Conservation (phyloP, 2,888 invertebrate genomes). For the Diadegma fenestrale region DNA sequence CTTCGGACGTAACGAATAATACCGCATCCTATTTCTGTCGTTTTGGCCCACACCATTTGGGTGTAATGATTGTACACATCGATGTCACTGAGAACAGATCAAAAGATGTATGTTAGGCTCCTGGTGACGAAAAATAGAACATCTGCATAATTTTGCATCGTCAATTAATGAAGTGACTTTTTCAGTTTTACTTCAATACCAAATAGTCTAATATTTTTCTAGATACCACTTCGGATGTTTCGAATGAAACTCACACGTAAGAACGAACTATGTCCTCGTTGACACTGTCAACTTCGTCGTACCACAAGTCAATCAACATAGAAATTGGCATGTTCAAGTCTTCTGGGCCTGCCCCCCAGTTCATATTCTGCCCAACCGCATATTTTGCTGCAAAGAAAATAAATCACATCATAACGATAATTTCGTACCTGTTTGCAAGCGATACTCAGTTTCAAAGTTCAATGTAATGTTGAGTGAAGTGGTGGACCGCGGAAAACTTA, state of each 20-base stretch:
- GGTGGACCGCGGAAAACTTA: conserved; percentile 54
- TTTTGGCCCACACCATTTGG: conserved; percentile 86
- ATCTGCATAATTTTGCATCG: background rate
- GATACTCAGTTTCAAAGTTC: background rate
- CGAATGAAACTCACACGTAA: no score
- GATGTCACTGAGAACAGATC: conserved; percentile 59
- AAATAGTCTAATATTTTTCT: no score
- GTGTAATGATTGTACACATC: conserved; percentile 81
- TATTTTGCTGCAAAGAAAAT: conserved; percentile 44
- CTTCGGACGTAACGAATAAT: conserved; percentile 79
- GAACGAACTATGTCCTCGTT: background rate
- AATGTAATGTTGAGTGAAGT: background rate
- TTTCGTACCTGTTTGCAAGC: background rate
- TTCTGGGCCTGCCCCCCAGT: background rate
- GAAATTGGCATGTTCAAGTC: conserved; percentile 27
- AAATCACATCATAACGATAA: background rate
- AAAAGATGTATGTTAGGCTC: conserved; percentile 49
- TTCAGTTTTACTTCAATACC: no score
- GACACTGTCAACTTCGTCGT: background rate
- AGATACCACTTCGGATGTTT: no score
- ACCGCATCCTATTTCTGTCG: conserved; percentile 85
- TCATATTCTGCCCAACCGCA: conserved; percentile 67
- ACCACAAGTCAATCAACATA: background rate
- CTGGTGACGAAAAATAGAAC: background rate
- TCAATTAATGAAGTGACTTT: no score